Evolutionary conservation across 2,113 vertebrate genomes (phyloP).

Genomic region (Rissa tridactyla): DNA sequence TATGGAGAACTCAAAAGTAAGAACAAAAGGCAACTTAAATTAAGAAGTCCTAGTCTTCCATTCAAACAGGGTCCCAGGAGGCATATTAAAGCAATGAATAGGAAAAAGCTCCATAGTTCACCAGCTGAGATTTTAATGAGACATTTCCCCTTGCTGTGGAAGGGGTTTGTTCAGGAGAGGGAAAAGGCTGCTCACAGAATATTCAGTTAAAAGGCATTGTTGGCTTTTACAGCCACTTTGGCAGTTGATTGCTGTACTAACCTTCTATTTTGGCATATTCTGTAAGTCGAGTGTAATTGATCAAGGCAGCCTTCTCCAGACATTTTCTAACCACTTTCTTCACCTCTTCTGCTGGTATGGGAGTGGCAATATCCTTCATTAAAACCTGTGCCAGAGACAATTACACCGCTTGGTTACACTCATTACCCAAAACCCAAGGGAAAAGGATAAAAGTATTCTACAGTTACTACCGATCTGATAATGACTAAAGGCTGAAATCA

Average conservation of each 20-base stretch:
- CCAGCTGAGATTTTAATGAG: conserved; percentile 87
- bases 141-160: conserved; percentile 80
- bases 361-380: conserved; percentile 97
- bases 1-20: conserved; percentile 71
- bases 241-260: conserved; percentile 75
- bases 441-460: not conserved
- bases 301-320: conserved; percentile 91
- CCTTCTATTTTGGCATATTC: conserved; percentile 95
- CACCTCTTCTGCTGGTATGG: conserved; percentile 92
- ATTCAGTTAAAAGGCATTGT: conserved; percentile 74
- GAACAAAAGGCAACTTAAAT: conserved; percentile 80
- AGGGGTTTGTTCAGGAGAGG: conserved; percentile 73
- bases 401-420: conserved; percentile 17
- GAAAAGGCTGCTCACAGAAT: conserved; percentile 69
- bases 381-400: conserved; percentile 81
- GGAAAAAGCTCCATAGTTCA: conserved; percentile 81
- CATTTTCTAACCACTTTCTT: conserved; percentile 91
- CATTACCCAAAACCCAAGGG: not conserved
- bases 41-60: conserved; percentile 72
- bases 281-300: conserved; percentile 95
- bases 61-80: conserved; percentile 80
- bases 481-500: not conserved
- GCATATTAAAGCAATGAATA: conserved; percentile 85
- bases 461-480: not conserved
- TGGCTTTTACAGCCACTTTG: conserved; percentile 71